Base-by-base conservation (phyloP, 2,113 vertebrate genomes). In the Pseudorasbora parva region DNA sequence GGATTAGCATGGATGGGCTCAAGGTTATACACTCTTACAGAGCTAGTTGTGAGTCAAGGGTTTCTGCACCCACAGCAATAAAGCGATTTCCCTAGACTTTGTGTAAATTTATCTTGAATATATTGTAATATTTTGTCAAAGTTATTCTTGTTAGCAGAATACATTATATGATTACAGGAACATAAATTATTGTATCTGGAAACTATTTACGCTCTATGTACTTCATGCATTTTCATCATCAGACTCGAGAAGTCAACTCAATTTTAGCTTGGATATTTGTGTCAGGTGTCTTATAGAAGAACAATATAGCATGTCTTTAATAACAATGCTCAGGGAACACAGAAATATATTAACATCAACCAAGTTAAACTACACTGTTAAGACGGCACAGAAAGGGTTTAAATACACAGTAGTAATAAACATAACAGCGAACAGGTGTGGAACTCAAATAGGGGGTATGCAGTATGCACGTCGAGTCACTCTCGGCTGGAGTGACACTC, bases 11-110 rank as follows among this genome's bases (percentile, higher is more conserved):
- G 64, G 64, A 71, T 10, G 64, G 64, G 3, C 64, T 81, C 64
- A 81, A 81, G 79, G 79, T 81, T 69, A 81, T 17, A 10, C 8
- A 56, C 17, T 80, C 11, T 80, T 30, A 21, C 11, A n/a, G 15
- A 51, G 27, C 74, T n/a, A 56, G 74, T 41, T 68, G 25, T 64
- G 25, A 45, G 17, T 30, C 76, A 25, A 21, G 19, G 30, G 49
- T 78, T 78, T 73, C 69, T 37, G 73, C 45, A 49, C 3, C n/a
- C 47, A 75, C 25, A 54, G 15, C 9, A 33, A 75, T 78, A 27
- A 78, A 78, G 37, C 1, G 21, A 59, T 56, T 19, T 10, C 19
- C 11, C 5, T 23, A 30, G 73, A 75, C 49, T 54, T 59, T 56
- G 1, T 47, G 57, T 78, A 27, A 78, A 30, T 45, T 25, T 78